Conservation (phyloP, 2,888 invertebrate genomes). For the Clistopyga incitator region DNA sequence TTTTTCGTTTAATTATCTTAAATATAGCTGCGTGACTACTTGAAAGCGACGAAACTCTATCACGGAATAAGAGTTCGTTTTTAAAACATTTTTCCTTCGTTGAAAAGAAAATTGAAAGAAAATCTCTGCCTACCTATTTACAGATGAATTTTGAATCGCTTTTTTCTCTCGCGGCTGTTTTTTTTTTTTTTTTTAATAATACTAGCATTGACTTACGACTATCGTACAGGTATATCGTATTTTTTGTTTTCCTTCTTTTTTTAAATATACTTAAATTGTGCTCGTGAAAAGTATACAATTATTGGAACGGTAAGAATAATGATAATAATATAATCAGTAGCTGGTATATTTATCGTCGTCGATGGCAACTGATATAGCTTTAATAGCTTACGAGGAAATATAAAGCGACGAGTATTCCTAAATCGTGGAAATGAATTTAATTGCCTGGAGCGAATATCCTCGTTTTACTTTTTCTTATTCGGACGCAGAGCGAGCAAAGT, state of each 20-base stretch:
- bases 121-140: slow-evolving; percentile 52
- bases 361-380: slow-evolving; percentile 19
- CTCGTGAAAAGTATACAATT: slow-evolving; percentile 50
- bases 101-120: slow-evolving; percentile 23
- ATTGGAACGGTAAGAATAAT: slow-evolving; percentile 38
- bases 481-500: slow-evolving; percentile 54
- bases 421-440: slow-evolving; percentile 23
- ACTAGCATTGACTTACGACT: slow-evolving; percentile 61
- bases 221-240: slow-evolving; percentile 58
- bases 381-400: slow-evolving; percentile 1
- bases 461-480: slow-evolving; percentile 50
- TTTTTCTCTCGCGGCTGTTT: slow-evolving; percentile 18
- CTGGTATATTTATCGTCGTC: slow-evolving; percentile 35
- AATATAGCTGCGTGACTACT: slow-evolving; percentile 69
- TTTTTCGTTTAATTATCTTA: slow-evolving; percentile 53
- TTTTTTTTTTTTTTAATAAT: slow-evolving; percentile 31
- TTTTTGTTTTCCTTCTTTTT: slow-evolving; percentile 31
- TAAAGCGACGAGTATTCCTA: slow-evolving; percentile 7
- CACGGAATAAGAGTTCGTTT: slow-evolving; percentile 45
- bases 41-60: slow-evolving; percentile 69
- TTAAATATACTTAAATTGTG: slow-evolving; percentile 54
- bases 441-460: slow-evolving; percentile 20
- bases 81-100: no score
- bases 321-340: slow-evolving; percentile 44
- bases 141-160: slow-evolving; percentile 49